These are phyloP conservation scores for Cherax quadricarinatus DNA, from an alignment of 1,140 invertebrate species.

Conservation along the genomic window DNA sequence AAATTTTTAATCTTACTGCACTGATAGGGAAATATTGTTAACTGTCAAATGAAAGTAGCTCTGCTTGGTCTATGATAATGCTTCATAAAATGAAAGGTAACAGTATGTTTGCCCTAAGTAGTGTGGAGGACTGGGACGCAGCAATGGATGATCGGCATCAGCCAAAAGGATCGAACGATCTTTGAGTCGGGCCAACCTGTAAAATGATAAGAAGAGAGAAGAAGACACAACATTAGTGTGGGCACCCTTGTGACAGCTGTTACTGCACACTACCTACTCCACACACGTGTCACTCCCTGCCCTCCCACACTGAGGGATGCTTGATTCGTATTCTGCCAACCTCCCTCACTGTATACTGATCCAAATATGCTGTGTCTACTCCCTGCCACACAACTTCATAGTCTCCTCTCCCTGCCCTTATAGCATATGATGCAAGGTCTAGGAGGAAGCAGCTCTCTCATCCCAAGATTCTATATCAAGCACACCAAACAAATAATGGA, in stretches of 20 bases:
- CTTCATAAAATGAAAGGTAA: slow-evolving; percentile 52
- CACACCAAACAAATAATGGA: background rate
- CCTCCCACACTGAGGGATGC: background rate
- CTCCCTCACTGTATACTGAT: background rate
- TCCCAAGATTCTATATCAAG: background rate
- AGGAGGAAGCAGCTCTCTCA: background rate
- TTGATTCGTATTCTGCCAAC: background rate
- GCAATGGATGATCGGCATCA: slow-evolving; percentile 67
- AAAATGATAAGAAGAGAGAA: slow-evolving; percentile 70
- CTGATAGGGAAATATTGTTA: slow-evolving; percentile 30
- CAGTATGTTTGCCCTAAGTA: slow-evolving; percentile 61
- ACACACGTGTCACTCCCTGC: slow-evolving; percentile 17
- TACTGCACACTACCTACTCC: slow-evolving; percentile 42
- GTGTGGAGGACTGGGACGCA: slow-evolving; percentile 57
- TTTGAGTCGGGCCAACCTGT: slow-evolving; percentile 67
- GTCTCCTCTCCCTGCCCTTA: background rate
- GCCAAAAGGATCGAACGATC: slow-evolving; percentile 70
- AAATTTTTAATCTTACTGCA: slow-evolving; percentile 23
- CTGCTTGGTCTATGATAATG: slow-evolving; percentile 38
- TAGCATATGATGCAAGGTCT: background rate
- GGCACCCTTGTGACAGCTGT: slow-evolving; percentile 51
- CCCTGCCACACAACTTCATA: background rate
- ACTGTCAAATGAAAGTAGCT: slow-evolving; percentile 39
- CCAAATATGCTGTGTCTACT: background rate
- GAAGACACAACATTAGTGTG: slow-evolving; percentile 69